phyloP scores from a whole-genome alignment of 2,888 invertebrate species.

The Camptogramma bilineatum region DNA sequence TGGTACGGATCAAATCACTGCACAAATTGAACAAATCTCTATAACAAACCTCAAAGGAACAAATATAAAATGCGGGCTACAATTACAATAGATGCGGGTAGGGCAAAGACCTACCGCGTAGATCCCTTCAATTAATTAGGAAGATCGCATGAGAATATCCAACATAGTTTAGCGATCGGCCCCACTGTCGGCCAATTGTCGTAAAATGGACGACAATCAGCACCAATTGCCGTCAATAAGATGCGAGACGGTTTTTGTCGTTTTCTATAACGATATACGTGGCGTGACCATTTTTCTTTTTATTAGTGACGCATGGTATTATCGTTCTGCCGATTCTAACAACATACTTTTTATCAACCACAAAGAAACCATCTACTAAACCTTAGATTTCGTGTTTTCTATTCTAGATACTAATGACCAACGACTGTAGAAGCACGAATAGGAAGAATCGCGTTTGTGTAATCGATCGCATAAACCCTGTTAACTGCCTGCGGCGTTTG shows the following conservation, averaged over 20 bases:
- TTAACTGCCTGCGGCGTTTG: too few relatives aligned
- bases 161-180: constrained; percentile 60
- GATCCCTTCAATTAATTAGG: constrained; percentile 73
- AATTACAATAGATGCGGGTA: constrained; percentile 26
- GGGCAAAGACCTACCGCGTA: constrained; percentile 48
- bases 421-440: too few relatives aligned
- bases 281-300: constrained; percentile 36
- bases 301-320: constrained; percentile 34
- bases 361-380: too few relatives aligned
- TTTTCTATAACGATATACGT: constrained; percentile 40
- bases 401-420: too few relatives aligned
- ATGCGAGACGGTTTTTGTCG: constrained; percentile 58
- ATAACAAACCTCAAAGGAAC: constrained; percentile 2
- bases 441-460: too few relatives aligned
- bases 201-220: constrained; percentile 80
- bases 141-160: constrained; percentile 75
- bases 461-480: too few relatives aligned
- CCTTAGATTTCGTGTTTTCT: too few relatives aligned
- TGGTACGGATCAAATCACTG: background rate
- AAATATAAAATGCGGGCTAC: constrained; percentile 28
- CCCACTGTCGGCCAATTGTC: constrained; percentile 69
- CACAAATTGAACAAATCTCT: constrained; percentile 2
- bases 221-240: constrained; percentile 80
- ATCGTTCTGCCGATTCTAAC: too few relatives aligned
- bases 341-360: too few relatives aligned